Percentiles rank a stretch among this genome's conserved stretches.
Conservation (phyloP, 2,113 vertebrate species). For the Pachyramphus minor region DNA sequence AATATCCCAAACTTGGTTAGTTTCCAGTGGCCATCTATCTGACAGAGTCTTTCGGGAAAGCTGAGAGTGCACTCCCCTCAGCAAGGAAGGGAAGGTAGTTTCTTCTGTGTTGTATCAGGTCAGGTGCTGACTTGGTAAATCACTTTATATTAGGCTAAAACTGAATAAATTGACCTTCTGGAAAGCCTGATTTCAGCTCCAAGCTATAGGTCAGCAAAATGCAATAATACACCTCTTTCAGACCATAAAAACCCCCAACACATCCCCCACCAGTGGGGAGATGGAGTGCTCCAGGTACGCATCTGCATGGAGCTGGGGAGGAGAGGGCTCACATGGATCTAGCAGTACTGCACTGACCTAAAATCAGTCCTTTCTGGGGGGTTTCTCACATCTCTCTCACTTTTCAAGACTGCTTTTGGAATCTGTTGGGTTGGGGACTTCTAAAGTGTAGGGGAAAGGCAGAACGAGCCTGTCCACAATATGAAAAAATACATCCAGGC, state of each 20-base stretch:
- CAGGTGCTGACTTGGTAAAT: not conserved
- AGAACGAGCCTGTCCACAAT: not conserved
- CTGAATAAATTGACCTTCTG: not conserved
- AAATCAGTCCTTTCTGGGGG: not conserved
- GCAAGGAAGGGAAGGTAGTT: not conserved
- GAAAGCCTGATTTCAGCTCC: not conserved
- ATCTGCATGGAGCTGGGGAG: not conserved
- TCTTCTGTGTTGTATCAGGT: not conserved
- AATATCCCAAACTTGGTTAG: not conserved
- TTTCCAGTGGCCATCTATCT: not conserved
- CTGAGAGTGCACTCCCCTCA: not conserved
- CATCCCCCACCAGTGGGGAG: not conserved
- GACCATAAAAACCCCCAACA: not conserved
- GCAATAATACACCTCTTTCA: not conserved
- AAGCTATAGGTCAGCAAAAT: not conserved
- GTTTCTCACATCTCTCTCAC: not conserved
- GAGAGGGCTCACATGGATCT: not conserved
- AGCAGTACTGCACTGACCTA: not conserved
- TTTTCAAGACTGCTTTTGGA: not conserved
- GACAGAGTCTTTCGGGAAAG: not conserved
- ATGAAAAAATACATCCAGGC: not conserved
- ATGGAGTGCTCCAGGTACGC: rapidly evolving
- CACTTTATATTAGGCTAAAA: not conserved
- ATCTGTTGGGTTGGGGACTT: not conserved
- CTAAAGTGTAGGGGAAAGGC: not conserved